phyloP scores from a whole-genome alignment of 2,888 invertebrate species.

The Ormyrus rosae region DNA sequence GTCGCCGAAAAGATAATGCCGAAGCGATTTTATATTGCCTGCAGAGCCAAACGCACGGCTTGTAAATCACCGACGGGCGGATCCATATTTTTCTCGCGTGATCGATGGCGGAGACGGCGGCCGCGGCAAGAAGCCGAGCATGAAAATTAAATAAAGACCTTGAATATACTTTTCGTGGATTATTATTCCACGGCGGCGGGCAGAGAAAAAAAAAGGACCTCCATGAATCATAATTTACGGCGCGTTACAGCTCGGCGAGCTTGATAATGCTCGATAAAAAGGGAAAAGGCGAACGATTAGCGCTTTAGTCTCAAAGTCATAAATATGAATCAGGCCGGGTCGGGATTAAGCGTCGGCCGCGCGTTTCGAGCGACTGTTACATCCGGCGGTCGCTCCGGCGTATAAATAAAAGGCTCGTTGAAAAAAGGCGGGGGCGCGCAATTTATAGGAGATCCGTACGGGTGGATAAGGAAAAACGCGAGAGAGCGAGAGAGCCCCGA shows the following conservation, averaged over 20 bases:
- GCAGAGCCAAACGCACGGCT: background rate
- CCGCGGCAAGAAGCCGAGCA: background rate
- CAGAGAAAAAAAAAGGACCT: background rate
- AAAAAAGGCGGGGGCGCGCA: background rate
- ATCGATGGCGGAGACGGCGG: background rate
- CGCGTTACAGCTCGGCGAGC: background rate
- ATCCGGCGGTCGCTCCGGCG: background rate
- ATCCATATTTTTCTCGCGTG: constrained; percentile 6
- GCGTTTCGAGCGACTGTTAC: too few relatives aligned
- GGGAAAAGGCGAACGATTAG: constrained; percentile 10
- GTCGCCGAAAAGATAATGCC: too few relatives aligned
- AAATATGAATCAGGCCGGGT: constrained; percentile 8
- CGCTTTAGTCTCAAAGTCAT: constrained; percentile 10
- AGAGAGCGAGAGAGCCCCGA: too few relatives aligned
- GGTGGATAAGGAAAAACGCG: too few relatives aligned
- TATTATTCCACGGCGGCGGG: background rate
- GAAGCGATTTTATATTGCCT: background rate
- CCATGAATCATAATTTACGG: constrained; percentile 17
- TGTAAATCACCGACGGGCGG: constrained; percentile 7
- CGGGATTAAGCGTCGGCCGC: constrained; percentile 5
- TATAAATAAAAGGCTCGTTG: constrained; percentile 3
- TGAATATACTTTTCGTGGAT: background rate
- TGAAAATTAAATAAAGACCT: constrained; percentile 30
- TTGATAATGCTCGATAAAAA: constrained; percentile 8
- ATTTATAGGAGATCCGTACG: too few relatives aligned